Conservation (phyloP, 2,888 invertebrate species). For the Drosophila hawaiiensis region DNA sequence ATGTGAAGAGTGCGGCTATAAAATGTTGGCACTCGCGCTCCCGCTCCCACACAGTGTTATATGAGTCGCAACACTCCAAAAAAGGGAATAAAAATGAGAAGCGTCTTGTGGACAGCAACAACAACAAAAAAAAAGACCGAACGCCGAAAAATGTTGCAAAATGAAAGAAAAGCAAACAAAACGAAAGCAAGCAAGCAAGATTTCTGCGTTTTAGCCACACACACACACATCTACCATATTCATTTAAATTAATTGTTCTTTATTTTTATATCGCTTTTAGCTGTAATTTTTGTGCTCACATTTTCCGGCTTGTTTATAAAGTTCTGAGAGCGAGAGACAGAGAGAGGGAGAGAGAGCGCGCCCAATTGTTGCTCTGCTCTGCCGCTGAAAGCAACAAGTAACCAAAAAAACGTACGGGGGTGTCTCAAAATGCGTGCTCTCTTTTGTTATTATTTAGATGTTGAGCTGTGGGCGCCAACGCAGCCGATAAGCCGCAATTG, state of each 20-base stretch:
- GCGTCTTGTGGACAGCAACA: conserved; percentile 68
- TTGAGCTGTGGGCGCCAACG: conserved; percentile 59
- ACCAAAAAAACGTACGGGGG: conserved; percentile 26
- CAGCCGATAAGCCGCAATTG: conserved; percentile 62
- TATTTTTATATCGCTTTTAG: conserved; percentile 40
- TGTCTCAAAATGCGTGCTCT: conserved; percentile 21
- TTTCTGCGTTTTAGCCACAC: conserved; percentile 58
- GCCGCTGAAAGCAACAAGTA: conserved; percentile 73
- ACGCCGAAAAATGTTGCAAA: conserved; percentile 79
- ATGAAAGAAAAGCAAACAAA: conserved; percentile 72
- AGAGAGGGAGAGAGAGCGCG: conserved; percentile 32
- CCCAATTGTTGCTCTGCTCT: conserved; percentile 66
- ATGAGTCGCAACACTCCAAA: conserved; percentile 85
- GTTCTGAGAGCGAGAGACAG: conserved; percentile 28
- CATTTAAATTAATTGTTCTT: conserved; percentile 70
- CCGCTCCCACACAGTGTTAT: conserved; percentile 81
- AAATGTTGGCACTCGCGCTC: conserved; percentile 63
- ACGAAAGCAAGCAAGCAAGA: conserved; percentile 61
- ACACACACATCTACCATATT: conserved; percentile 16
- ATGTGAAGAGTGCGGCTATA: conserved; percentile 77
- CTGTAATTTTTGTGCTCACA: conserved; percentile 52
- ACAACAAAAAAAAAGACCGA: conserved; percentile 53
- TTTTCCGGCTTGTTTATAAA: conserved; percentile 76
- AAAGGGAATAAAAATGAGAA: conserved; percentile 85
- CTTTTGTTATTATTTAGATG: not conserved